Conservation (phyloP, 1,140 invertebrate genomes). For the Brachionus koreanus region DNA sequence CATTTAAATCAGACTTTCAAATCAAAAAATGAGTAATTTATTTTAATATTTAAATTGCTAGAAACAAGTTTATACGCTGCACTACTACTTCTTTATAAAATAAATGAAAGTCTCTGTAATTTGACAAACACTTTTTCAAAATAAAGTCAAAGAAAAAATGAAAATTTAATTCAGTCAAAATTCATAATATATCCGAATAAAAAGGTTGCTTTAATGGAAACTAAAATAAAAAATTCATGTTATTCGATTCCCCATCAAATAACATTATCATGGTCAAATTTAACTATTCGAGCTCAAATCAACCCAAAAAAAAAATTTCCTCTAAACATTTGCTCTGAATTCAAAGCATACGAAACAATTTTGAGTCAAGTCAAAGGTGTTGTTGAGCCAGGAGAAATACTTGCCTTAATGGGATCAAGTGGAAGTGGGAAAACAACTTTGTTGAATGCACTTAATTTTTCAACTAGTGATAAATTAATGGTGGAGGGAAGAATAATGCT, state of each 20-base stretch:
- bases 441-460: slow-evolving; percentile 80
- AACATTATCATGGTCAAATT: slow-evolving; percentile 8
- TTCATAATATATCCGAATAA: background rate
- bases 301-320: background rate
- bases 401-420: slow-evolving; percentile 47
- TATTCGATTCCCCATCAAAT: background rate
- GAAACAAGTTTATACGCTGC: background rate
- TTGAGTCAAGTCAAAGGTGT: slow-evolving; percentile 24
- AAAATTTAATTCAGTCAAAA: background rate
- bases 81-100: background rate
- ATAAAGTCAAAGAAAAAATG: background rate
- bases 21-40: background rate
- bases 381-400: slow-evolving; percentile 31
- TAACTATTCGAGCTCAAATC: background rate
- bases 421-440: slow-evolving; percentile 81
- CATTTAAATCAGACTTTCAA: no score
- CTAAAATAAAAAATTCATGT: background rate
- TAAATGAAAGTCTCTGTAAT: background rate
- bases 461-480: slow-evolving; percentile 67
- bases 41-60: background rate
- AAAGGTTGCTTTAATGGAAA: background rate
- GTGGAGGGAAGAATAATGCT: slow-evolving; percentile 66
- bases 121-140: background rate
- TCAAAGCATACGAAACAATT: background rate
- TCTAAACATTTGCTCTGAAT: background rate